Base-by-base conservation (phyloP, 2,888 invertebrate genomes). In the Amiota minor region DNA sequence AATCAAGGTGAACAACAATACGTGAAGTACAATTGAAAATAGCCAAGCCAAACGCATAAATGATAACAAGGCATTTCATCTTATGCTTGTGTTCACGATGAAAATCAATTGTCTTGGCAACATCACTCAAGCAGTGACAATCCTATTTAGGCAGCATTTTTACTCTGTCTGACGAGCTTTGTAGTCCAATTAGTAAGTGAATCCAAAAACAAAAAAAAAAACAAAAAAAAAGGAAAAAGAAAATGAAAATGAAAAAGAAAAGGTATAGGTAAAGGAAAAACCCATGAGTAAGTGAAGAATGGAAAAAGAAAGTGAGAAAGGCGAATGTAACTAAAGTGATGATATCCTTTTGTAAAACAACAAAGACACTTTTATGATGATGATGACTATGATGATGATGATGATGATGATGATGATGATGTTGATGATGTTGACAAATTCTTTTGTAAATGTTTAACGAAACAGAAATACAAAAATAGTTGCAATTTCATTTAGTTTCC, bases 1-100 rank as follows among this genome's bases (percentile, higher is more conserved):
- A 68, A 68, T 50, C 67, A 68, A 68, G 67, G 50, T 68, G 67
- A 50, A 68, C 67, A 68, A 68, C 50, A 68, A 68, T 68, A 53
- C 47, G 18, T 18, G 20, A 23, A 65, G 47, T 65, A 47, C 65
- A 65, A n/a, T n/a, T n/a, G n/a, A n/a, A 47, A 65, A 20, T 59
- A 20, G 12, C 20, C 18, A 59, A 59, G 16, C 18, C 12, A 16
- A 20, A 65, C 47, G 65, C 18, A 18, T 65, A 47, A 49, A 18
- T n/a, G 16, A 53, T 53, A 16, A 35, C 35, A 35, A 53, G 16
- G n/a, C 53, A 16, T 53, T 56, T 12, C 18, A 20, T 59, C 9
- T 59, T 59, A 1, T 59, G 59, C 20, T 12, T 50, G 53, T 50
- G 53, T 50, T 50, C 53, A 50, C 11, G 12, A 4, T 50, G 53